Conservation (phyloP, 2,113 vertebrate species). For the Holacanthus passer region DNA sequence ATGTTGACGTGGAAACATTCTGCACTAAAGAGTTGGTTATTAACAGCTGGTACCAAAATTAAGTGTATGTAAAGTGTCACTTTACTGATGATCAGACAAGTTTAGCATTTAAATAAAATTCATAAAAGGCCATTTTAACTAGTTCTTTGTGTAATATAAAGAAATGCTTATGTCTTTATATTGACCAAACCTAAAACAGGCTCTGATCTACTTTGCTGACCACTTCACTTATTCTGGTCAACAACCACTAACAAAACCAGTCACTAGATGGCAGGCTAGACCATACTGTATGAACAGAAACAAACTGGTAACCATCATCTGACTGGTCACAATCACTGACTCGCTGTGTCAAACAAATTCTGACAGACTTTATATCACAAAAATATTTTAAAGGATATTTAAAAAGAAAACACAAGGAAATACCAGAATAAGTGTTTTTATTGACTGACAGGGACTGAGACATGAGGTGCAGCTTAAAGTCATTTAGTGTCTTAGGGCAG, state of each 20-base stretch:
- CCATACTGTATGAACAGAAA: slow-evolving; percentile 30
- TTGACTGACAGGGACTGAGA: slow-evolving; percentile 80
- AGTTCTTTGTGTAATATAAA: neutral
- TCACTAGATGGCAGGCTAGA: slow-evolving; percentile 77
- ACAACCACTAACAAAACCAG: slow-evolving; percentile 37
- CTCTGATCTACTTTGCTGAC: slow-evolving; percentile 1
- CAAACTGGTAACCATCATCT: neutral
- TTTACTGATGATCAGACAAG: neutral
- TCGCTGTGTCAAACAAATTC: neutral
- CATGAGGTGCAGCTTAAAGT: slow-evolving; percentile 82
- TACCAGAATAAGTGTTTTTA: slow-evolving; percentile 87
- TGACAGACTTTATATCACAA: neutral
- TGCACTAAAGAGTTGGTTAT: neutral
- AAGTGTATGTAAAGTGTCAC: neutral
- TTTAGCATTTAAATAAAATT: neutral
- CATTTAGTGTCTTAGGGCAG: slow-evolving; percentile 68
- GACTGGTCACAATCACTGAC: neutral
- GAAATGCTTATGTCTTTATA: neutral
- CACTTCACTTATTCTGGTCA: neutral
- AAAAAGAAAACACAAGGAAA: slow-evolving; percentile 23
- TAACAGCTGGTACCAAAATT: neutral
- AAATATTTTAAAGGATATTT: neutral
- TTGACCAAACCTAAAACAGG: neutral
- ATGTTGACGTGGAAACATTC: neutral
- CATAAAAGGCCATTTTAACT: neutral